Base-by-base conservation (phyloP, 1,140 invertebrate genomes). In the Zaprionus ornatus region DNA sequence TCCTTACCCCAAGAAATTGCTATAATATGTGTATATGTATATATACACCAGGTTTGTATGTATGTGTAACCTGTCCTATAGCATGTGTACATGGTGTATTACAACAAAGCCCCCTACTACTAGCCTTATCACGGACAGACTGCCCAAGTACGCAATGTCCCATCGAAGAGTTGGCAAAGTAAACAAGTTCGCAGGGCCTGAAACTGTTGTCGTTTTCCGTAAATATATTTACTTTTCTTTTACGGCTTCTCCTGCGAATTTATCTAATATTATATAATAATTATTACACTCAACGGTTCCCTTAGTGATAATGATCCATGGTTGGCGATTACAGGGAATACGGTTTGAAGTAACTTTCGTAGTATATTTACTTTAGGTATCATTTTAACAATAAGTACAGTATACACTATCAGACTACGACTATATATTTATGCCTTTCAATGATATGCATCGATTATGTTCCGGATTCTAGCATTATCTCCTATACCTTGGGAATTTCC, bases 51-150 rank as follows among this genome's bases (percentile, higher is more conserved):
- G 9, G 9, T 32, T 0, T n/a, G 5, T n/a, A 0, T 40, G 15
- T 40, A 5, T 40, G 15, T 40, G 37, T 40, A 15, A n/a, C 40
- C 15, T n/a, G n/a, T 42, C 15, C 17, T 12, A 21, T 10, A 10
- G 12, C 19, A 12, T 50, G 21, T 23, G 9, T 50, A 50, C 45
- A 50, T 23, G 45, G 10, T 21, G 45, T 50, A 50, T 19, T 23
- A 50, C 17, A 50, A 23, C 45, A 50, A 23, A 23, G 19, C 45
- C 19, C 45, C 45, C 45, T 19, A 32, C 17, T 21, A 4, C 17
- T 13, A 50, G 9, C 25, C 52, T 55, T 55, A 55, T 55, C 52
- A n/a, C n/a, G 25, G 52, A 27, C 52, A 55, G 2, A 29, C 45
- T 13, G 15, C 10, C 23, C 23, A 27, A 55, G 25, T 25, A 55